phyloP scores from a whole-genome alignment of 2,888 invertebrate genomes.

The Agriopis leucophaearia region DNA sequence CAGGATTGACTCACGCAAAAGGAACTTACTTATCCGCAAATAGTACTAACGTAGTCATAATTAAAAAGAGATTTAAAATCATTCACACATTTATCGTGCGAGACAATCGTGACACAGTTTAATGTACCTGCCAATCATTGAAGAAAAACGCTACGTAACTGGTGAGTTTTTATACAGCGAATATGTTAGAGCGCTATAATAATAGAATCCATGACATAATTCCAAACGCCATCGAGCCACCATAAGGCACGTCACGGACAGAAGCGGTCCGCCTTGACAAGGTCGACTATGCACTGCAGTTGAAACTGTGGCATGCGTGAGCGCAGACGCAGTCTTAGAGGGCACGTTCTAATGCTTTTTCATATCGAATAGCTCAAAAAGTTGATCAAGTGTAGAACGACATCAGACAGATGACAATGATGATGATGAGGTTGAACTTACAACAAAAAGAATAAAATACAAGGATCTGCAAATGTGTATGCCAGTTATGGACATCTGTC shows the following conservation, averaged over 20 bases:
- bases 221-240: slow-evolving; percentile 23
- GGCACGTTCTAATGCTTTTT: not conserved
- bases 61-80: not conserved
- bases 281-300: slow-evolving; percentile 52
- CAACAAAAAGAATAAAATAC: not conserved
- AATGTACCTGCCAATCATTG: slow-evolving; percentile 17
- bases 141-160: slow-evolving; percentile 10
- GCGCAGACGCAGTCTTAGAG: slow-evolving; percentile 45
- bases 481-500: too few relatives aligned
- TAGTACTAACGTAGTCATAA: not conserved
- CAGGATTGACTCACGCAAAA: not conserved
- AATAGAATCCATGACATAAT: slow-evolving; percentile 41
- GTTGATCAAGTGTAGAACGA: too few relatives aligned
- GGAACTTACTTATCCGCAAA: not conserved
- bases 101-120: not conserved
- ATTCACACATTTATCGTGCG: not conserved
- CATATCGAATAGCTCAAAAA: not conserved
- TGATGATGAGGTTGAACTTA: not conserved
- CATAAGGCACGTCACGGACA: slow-evolving; percentile 32
- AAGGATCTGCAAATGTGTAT: not conserved
- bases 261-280: slow-evolving; percentile 68
- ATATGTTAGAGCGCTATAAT: slow-evolving; percentile 9
- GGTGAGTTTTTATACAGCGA: not conserved
- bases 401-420: too few relatives aligned
- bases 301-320: slow-evolving; percentile 37